A percentile compares a stretch with the other conserved stretches of the same genome.
phyloP scores from a whole-genome alignment of 2,888 invertebrate species.

The Bedellia somnulentella region DNA sequence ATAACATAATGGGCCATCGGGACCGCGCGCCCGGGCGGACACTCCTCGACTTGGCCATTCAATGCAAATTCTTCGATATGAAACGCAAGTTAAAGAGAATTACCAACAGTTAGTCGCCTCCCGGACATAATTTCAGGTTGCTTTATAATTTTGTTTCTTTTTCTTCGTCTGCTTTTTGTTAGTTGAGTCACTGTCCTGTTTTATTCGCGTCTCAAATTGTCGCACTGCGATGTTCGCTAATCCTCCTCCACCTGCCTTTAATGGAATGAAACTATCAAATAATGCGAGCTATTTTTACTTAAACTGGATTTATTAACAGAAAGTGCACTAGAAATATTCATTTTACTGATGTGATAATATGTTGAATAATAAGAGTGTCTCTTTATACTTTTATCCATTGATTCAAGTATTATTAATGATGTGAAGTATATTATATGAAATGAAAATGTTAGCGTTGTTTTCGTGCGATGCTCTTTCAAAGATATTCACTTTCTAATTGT shows the following conservation, averaged over 20 bases:
- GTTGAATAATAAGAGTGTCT: too few species aligned
- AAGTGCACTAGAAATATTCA: too few species aligned
- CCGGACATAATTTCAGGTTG: slow-evolving; percentile 45
- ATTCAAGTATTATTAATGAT: neutral
- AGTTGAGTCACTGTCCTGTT: slow-evolving; percentile 4
- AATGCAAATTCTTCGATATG: slow-evolving; percentile 56
- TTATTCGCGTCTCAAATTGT: slow-evolving; percentile 6
- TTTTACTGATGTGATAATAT: too few species aligned
- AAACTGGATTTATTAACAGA: too few species aligned
- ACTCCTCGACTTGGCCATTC: slow-evolving; percentile 31
- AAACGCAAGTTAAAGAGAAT: slow-evolving; percentile 50
- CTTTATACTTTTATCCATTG: too few species aligned
- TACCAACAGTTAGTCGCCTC: slow-evolving; percentile 59
- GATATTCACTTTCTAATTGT: slow-evolving; percentile 2
- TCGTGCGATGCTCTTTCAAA: slow-evolving; percentile 1
- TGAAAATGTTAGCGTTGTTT: neutral
- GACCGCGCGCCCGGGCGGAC: too few species aligned
- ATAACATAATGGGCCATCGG: too few species aligned
- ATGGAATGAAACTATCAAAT: too few species aligned
- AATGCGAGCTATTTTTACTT: too few species aligned
- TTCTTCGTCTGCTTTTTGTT: slow-evolving; percentile 3
- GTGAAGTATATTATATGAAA: neutral
- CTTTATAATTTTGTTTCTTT: slow-evolving; percentile 15
- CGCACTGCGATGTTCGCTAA: slow-evolving; percentile 2
- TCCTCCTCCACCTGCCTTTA: slow-evolving; percentile 5